phyloP scores from a whole-genome alignment of 2,113 vertebrate species.

The mouse (Mus musculus) region GRCm39 chr3:50561501-50562000 shows the following conservation, averaged over 20 bases:
- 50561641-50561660: constrained; percentile 64
- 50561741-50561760: constrained; percentile 73
- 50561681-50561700: constrained; percentile 4
- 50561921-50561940: constrained; percentile 39
- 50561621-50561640: constrained; percentile 37
- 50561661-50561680: constrained; percentile 65
- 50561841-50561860: constrained; percentile 44
- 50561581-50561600: background rate
- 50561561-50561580: constrained; percentile 41
- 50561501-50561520: background rate
- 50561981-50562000: background rate
- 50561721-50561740: constrained; percentile 64
- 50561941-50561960: background rate
- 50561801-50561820: constrained; percentile 67
- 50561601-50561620: background rate
- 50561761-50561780: constrained; percentile 70
- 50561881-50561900: constrained; percentile 51
- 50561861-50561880: constrained; percentile 75
- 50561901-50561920: constrained; percentile 28
- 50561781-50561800: constrained; percentile 75
- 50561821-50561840: constrained; percentile 65
- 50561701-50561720: constrained; percentile 48
- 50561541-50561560: constrained; percentile 18
- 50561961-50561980: background rate
- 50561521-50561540: background rate